Percentiles rank a stretch among this genome's conserved stretches.
phyloP scores from a whole-genome alignment of 2,113 vertebrate genomes.

The Nycticryphes semicollaris region DNA sequence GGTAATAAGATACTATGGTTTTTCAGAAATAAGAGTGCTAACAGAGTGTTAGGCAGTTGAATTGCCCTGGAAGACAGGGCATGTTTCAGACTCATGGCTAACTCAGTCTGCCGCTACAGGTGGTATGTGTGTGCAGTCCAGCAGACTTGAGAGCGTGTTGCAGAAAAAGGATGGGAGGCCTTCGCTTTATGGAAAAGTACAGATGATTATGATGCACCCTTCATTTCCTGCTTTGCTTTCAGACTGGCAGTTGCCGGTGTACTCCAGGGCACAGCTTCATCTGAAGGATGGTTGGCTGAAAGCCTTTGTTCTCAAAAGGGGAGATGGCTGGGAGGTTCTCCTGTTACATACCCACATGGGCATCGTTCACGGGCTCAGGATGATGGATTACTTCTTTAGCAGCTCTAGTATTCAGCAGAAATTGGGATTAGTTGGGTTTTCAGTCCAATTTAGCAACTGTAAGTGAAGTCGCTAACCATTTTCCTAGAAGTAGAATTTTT shows the following conservation, averaged over 20 bases:
- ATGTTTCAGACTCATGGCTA: neutral
- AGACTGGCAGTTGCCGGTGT: accelerated
- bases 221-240: neutral
- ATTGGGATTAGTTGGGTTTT: neutral
- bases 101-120: neutral
- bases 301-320: neutral
- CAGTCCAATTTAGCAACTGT: neutral
- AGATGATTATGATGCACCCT: neutral
- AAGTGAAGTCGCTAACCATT: neutral
- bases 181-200: neutral
- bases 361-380: neutral
- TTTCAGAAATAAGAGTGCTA: neutral
- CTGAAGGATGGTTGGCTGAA: neutral
- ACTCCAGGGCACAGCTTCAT: neutral
- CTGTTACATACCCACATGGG: neutral
- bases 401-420: neutral
- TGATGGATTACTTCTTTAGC: neutral
- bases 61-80: neutral
- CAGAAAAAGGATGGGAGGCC: neutral
- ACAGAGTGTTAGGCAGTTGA: neutral
- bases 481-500: neutral
- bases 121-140: accelerated
- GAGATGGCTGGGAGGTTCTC: neutral
- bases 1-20: neutral
- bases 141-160: neutral